Evolutionary conservation across 2,113 vertebrate species (phyloP), one percentile per base, ranked within the genome.

Genomic region (Vombatus ursinus): DNA sequence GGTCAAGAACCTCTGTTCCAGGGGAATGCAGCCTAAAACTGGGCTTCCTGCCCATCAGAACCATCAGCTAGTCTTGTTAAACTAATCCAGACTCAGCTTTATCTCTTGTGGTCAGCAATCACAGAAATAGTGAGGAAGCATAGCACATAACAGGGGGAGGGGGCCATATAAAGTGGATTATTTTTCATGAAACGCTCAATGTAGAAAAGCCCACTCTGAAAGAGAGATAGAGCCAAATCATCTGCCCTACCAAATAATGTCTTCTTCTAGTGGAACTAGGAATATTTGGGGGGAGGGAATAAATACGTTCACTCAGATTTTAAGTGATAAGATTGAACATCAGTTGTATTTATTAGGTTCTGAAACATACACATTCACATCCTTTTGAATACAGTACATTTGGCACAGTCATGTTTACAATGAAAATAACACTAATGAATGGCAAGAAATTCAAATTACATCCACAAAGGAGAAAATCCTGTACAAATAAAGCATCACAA

Each of bases 341-440:
- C 98, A 98, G 68, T 99, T 98, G 99, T 99, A 99, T 99, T 99
- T 99, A 99, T 99, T 99, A 99, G 99, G 99, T 99, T 99, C 99
- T 97, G 98, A 99, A 99, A 99, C 99, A 99, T 99, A 99, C 99
- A 99, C 99, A 99, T 99, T 99, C 99, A 99, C 99, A 99, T 99
- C 99, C 97, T 99, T 98, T 99, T 99, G 99, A 99, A 98, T 99
- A 99, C 99, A 99, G 99, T 99, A 99, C 99, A 99, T 99, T 99
- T 99, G 99, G 99, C 99, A 99, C 99, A 99, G 99, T 98, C 99
- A 99, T 99, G 99, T 98, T 98, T 99, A 99, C 98, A 98, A 99
- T 99, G 98, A 99, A 84, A 99, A 98, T 98, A 98, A 99, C 99
- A 99, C 99, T 99, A 99, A 99, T 99, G 99, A 98, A 99, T 99